Evolutionary conservation across 2,888 invertebrate species (phyloP).

Genomic region (Cosmia trapezina): DNA sequence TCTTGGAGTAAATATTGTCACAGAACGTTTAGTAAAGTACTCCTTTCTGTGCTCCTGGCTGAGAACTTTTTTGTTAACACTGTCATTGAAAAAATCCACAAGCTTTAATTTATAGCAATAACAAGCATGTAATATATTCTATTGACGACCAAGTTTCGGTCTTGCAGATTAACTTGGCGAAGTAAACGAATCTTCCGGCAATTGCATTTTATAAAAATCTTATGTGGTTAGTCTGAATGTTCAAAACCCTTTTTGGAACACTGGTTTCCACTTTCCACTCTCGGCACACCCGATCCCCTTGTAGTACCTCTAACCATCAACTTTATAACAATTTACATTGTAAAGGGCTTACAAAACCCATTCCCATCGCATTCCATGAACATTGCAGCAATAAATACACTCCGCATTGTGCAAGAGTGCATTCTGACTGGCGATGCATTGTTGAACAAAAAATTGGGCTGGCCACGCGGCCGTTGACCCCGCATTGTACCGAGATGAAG

Average conservation of each 20-base stretch:
- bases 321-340: slow-evolving; percentile 30
- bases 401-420: slow-evolving; percentile 67
- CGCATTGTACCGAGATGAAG: slow-evolving; percentile 51
- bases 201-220: neutral
- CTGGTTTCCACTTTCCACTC: neutral
- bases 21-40: neutral
- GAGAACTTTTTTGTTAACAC: neutral
- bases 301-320: too few species aligned
- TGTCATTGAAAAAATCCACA: too few species aligned
- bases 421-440: slow-evolving; percentile 61
- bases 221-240: neutral
- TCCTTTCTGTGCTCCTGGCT: neutral
- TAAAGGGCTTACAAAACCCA: slow-evolving; percentile 46
- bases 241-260: neutral
- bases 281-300: neutral
- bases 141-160: neutral
- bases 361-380: slow-evolving; percentile 60
- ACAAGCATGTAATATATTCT: neutral
- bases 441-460: slow-evolving; percentile 65
- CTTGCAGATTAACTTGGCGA: neutral
- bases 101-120: too few species aligned
- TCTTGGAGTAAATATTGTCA: neutral
- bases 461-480: slow-evolving; percentile 53
- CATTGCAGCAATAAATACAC: slow-evolving; percentile 56
- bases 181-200: neutral